Evolutionary conservation across 2,888 invertebrate genomes (phyloP).

Genomic region (Nemotelus pantherinus): DNA sequence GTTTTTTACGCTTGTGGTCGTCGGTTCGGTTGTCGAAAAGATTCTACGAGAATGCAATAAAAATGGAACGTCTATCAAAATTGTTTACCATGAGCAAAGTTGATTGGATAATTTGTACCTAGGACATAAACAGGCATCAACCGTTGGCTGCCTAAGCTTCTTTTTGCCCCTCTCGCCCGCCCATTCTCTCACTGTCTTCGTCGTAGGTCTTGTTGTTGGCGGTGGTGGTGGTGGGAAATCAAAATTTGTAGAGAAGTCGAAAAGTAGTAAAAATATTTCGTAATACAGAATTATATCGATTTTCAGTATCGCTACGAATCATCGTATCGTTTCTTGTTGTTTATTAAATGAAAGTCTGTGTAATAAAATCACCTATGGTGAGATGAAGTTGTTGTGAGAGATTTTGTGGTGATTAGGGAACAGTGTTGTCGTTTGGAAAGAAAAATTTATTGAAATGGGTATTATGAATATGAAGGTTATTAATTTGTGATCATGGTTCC

Average conservation of each 20-base stretch:
- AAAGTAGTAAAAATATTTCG: constrained; percentile 18
- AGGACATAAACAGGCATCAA: constrained; percentile 7
- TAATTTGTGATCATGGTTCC: too few relatives aligned
- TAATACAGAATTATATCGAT: constrained; percentile 26
- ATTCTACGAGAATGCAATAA: constrained; percentile 27
- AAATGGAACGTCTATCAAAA: constrained; percentile 39
- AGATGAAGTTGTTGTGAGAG: neutral
- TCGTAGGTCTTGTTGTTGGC: too few relatives aligned
- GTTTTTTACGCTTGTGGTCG: neutral
- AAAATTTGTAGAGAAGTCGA: constrained; percentile 10
- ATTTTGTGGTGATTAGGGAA: neutral
- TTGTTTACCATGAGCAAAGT: constrained; percentile 38
- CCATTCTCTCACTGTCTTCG: neutral
- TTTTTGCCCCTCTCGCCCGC: neutral
- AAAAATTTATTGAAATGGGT: neutral
- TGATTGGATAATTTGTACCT: constrained; percentile 41
- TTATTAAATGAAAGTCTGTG: neutral
- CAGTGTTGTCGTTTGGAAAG: neutral
- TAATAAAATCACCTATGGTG: constrained; percentile 12
- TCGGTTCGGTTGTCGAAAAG: neutral
- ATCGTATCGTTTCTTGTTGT: neutral
- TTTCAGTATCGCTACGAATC: constrained; percentile 23
- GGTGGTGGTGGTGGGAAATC: neutral
- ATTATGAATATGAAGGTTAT: too few relatives aligned
- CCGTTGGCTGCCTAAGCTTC: neutral